Evolutionary conservation across 2,888 invertebrate genomes (phyloP).

Genomic region (Cephus spinipes): DNA sequence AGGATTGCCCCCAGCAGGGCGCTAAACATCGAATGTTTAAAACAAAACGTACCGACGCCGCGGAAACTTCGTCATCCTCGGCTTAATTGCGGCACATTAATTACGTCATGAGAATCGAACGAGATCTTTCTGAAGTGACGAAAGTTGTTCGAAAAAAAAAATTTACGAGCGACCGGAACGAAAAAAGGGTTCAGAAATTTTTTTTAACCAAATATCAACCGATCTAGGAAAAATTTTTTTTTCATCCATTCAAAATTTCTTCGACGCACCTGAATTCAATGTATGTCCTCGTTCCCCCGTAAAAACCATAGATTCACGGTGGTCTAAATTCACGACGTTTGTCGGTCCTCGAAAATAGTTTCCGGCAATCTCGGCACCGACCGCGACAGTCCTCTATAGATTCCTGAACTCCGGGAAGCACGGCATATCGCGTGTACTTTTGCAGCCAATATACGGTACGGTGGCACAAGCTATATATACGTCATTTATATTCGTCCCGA

Average conservation of each 20-base stretch:
- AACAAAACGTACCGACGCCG: constrained; percentile 62
- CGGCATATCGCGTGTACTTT: neutral
- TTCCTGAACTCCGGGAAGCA: neutral
- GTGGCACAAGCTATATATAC: neutral
- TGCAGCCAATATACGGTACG: neutral
- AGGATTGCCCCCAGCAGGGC: constrained; percentile 65
- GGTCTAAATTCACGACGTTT: neutral
- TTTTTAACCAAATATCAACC: too few species aligned
- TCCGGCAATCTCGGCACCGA: neutral
- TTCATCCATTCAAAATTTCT: too few species aligned
- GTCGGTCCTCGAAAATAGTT: neutral
- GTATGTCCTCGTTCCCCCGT: neutral
- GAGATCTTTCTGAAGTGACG: neutral
- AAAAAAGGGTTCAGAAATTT: neutral
- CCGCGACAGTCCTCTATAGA: neutral
- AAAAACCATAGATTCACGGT: neutral
- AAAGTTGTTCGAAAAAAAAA: neutral
- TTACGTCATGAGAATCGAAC: constrained; percentile 40
- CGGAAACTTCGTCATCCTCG: constrained; percentile 56
- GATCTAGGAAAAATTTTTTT: too few species aligned
- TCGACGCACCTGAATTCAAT: neutral
- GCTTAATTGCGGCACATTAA: constrained; percentile 65
- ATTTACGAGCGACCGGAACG: neutral
- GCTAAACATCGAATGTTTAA: constrained; percentile 62
- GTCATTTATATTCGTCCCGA: neutral